Evolutionary conservation across 30 jellyfish, hydroid and myxozoan genomes (phyloP), one percentile per base, ranked within the genome.

Genomic region (Aurelia coerulea): DNA sequence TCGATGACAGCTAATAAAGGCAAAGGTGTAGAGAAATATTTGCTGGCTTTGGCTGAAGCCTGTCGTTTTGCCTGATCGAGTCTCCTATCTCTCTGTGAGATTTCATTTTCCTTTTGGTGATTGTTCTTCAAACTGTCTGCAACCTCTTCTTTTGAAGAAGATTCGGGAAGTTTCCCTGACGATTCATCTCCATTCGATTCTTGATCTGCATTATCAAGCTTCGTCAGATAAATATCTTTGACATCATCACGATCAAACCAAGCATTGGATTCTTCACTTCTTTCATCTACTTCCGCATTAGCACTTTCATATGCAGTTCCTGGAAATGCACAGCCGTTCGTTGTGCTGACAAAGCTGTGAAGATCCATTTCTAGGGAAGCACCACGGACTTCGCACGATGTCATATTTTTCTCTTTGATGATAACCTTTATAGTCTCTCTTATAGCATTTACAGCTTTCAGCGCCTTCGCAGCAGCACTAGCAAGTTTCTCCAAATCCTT

Each of bases 391-490:
- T 75, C 74, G 10, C 29, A 0, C 39, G 52, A 1, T 29, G 85
- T 75, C 60, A 52, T 19, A 9, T 56, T 58, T 54, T 60, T 60
- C 35, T 60, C 70, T 60, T 60, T 60, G 12, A 60, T 23, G 4
- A 10, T 60, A 11, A 5, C 15, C 35, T 15, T 60, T 15, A 60
- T 60, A 17, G 32, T 23, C 70, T 23, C 85, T 37, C 72, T 74
- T 29, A 52, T 74, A 3, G 15, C 72, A 13, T 65, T 78, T n/a
- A 73, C 31, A 15, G 71, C 83, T 9, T 34, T 31, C 53, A 68
- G 76, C 32, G 39, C 65, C 56, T 49, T 32, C 5, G 69, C 52
- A 4, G 85, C 88, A 49, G 58, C 83, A 53, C 58, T 50, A 6
- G 50, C 93, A 31, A 84, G 63, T 31, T 52, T 65, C 12, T 74